Conservation (phyloP, 2,888 invertebrate species). For the Agrotis exclamationis region DNA sequence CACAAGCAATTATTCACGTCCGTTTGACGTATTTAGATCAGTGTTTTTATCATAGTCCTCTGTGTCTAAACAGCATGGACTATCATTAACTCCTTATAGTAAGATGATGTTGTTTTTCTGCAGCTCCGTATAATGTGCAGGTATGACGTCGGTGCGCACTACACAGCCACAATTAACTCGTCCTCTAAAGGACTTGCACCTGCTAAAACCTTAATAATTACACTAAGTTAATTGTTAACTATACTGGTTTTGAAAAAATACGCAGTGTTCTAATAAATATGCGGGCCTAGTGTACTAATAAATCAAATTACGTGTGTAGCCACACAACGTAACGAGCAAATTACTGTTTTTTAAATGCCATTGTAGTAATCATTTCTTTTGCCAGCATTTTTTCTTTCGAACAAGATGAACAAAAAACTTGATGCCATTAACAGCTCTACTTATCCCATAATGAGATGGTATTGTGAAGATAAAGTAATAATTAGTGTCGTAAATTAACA, state of each 20-base stretch:
- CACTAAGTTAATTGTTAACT: slow-evolving; percentile 79
- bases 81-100: slow-evolving; percentile 82
- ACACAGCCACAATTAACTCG: slow-evolving; percentile 79
- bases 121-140: slow-evolving; percentile 77
- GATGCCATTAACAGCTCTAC: slow-evolving; percentile 3
- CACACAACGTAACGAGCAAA: slow-evolving; percentile 40
- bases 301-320: slow-evolving; percentile 58
- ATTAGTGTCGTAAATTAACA: slow-evolving; percentile 10
- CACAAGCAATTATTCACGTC: slow-evolving; percentile 71
- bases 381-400: not conserved
- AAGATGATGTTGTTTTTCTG: slow-evolving; percentile 75
- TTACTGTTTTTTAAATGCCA: slow-evolving; percentile 43
- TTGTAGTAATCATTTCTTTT: slow-evolving; percentile 43
- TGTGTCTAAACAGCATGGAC: slow-evolving; percentile 71
- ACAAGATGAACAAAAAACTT: slow-evolving; percentile 3
- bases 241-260: slow-evolving; percentile 72
- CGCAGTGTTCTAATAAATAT: slow-evolving; percentile 56
- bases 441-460: not conserved
- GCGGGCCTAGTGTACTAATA: slow-evolving; percentile 39
- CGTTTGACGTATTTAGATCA: slow-evolving; percentile 74
- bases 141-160: slow-evolving; percentile 73
- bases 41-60: slow-evolving; percentile 59
- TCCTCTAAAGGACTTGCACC: slow-evolving; percentile 84
- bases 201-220: slow-evolving; percentile 84
- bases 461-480: slow-evolving; percentile 8